phyloP scores from a whole-genome alignment of 2,888 invertebrate species.

The Melanostoma scalare region DNA sequence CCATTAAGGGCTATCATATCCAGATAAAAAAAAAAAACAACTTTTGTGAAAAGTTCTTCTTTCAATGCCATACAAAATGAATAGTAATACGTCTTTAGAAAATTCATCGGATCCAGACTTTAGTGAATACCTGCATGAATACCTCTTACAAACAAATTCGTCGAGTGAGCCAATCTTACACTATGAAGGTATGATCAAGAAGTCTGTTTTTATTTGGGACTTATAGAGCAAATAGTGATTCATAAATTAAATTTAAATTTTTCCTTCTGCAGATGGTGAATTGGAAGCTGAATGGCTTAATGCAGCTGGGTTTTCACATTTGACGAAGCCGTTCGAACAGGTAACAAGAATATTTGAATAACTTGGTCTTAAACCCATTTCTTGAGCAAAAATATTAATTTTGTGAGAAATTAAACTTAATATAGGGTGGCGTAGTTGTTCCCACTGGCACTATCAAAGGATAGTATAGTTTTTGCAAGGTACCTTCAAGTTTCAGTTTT shows the following conservation, averaged over 20 bases:
- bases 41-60: constrained; percentile 43
- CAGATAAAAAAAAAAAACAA: constrained; percentile 7
- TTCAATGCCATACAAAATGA: constrained; percentile 76
- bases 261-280: constrained; percentile 83
- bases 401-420: background rate
- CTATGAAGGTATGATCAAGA: constrained; percentile 79
- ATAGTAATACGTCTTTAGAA: constrained; percentile 78
- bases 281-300: constrained; percentile 84
- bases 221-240: background rate
- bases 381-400: too few species aligned
- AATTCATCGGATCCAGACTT: constrained; percentile 81
- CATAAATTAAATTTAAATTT: constrained; percentile 63
- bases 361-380: background rate
- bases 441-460: too few species aligned
- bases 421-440: background rate
- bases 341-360: constrained; percentile 74
- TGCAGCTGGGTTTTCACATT: constrained; percentile 83
- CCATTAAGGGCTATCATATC: background rate
- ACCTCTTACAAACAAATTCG: constrained; percentile 79
- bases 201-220: constrained; percentile 10
- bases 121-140: constrained; percentile 81
- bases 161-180: constrained; percentile 80
- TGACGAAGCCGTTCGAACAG: constrained; percentile 82
- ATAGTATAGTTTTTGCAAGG: too few species aligned
- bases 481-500: too few species aligned